Evolutionary conservation across 37 sponge, comb jelly and placozoan genomes (phyloP).

Genomic region (Spongilla lacustris): DNA sequence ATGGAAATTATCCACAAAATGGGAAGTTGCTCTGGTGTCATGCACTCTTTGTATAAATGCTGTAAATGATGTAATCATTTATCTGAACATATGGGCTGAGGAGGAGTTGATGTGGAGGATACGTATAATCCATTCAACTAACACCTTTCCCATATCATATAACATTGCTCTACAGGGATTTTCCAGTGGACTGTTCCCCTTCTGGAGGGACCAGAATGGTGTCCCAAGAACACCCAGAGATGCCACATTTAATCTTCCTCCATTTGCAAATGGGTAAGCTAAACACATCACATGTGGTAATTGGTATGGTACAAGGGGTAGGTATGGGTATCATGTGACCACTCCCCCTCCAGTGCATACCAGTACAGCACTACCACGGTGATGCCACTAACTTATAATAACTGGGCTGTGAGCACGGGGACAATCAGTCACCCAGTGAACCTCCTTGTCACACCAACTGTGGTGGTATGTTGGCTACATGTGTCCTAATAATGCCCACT

Average conservation of each 20-base stretch:
- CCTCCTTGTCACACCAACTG: constrained; percentile 57
- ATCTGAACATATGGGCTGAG: too few species aligned
- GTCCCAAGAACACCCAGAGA: constrained; percentile 75
- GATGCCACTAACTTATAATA: constrained; percentile 18
- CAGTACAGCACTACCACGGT: constrained; percentile 15
- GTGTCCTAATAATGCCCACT: not conserved
- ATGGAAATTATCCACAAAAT: too few species aligned
- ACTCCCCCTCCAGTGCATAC: not conserved
- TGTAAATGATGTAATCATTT: too few species aligned
- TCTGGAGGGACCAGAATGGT: constrained; percentile 68
- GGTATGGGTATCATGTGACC: too few species aligned
- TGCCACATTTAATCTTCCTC: constrained; percentile 25
- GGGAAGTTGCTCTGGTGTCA: too few species aligned
- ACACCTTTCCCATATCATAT: too few species aligned
- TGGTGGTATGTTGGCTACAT: constrained; percentile 27
- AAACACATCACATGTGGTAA: not conserved
- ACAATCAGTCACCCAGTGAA: constrained; percentile 28
- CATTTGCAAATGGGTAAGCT: constrained; percentile 18
- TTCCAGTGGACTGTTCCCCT: constrained; percentile 62
- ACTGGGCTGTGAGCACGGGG: constrained; percentile 38
- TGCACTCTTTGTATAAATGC: too few species aligned
- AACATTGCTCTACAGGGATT: constrained; percentile 20
- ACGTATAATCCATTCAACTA: too few species aligned
- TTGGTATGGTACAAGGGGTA: too few species aligned
- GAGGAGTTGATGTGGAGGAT: too few species aligned